phyloP scores from a whole-genome alignment of 1,140 invertebrate species.

The Monochamus saltuarius region DNA sequence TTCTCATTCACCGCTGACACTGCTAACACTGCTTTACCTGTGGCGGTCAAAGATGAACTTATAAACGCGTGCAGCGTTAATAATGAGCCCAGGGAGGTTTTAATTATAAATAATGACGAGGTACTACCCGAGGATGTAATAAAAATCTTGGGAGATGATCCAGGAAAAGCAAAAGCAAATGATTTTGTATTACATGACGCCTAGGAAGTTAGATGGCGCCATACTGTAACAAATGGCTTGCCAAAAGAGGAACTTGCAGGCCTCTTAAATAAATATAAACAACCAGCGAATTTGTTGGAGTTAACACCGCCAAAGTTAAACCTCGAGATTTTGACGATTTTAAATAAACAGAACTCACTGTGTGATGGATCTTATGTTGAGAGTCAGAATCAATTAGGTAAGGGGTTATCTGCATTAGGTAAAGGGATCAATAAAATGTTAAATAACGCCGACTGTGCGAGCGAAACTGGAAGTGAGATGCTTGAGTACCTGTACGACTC shows the following conservation, averaged over 20 bases:
- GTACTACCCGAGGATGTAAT: slow-evolving; percentile 9
- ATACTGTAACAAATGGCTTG: background rate
- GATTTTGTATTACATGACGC: background rate
- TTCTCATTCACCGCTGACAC: no score
- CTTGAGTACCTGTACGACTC: background rate
- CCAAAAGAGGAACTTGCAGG: background rate
- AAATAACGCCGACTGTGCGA: background rate
- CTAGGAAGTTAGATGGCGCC: background rate
- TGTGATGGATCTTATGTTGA: background rate
- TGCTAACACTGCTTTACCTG: no score
- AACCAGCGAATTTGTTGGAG: background rate
- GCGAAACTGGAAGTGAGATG: background rate
- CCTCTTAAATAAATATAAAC: background rate
- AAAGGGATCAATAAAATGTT: background rate
- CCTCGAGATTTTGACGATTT: background rate
- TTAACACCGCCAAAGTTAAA: slow-evolving; percentile 1
- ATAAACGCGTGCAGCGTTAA: no score
- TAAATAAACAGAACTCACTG: background rate
- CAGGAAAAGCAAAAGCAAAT: no score
- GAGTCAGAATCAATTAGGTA: background rate
- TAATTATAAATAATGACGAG: no score
- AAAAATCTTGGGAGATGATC: slow-evolving; percentile 10
- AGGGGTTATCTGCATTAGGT: slow-evolving; percentile 7
- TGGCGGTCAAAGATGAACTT: no score
- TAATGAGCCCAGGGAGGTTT: no score